phyloP scores from a whole-genome alignment of 2,888 invertebrate species.

The Electrophaes corylata region DNA sequence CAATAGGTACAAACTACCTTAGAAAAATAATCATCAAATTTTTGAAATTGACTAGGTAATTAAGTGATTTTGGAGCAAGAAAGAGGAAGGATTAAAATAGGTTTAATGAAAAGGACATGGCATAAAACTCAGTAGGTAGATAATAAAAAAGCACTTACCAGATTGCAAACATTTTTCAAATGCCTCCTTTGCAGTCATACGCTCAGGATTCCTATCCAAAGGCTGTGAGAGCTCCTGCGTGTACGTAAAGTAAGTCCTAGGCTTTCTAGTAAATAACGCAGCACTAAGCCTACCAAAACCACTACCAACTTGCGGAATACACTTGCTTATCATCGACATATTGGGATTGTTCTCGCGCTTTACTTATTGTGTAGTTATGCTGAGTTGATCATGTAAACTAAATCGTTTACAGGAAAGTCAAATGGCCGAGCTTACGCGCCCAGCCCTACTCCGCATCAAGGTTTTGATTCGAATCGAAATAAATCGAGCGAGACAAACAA shows the following conservation, averaged over 20 bases:
- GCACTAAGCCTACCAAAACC: conserved; percentile 66
- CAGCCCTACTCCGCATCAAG: no score
- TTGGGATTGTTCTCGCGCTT: conserved; percentile 21
- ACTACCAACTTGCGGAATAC: conserved; percentile 62
- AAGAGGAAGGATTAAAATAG: no score
- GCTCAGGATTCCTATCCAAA: conserved; percentile 88
- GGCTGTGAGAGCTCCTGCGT: conserved; percentile 93
- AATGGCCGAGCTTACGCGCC: neutral
- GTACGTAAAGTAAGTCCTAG: conserved; percentile 89
- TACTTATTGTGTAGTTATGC: neutral
- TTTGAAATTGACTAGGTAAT: no score
- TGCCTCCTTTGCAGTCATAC: conserved; percentile 89
- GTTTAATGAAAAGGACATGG: neutral
- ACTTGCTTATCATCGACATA: conserved; percentile 61
- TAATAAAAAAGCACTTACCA: conserved; percentile 82
- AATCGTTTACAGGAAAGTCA: neutral
- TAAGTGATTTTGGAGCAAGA: no score
- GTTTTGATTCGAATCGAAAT: no score
- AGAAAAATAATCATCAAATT: no score
- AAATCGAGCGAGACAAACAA: no score
- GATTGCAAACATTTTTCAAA: conserved; percentile 90
- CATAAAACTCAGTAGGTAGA: neutral
- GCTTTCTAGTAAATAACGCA: conserved; percentile 59
- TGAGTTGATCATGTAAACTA: neutral
- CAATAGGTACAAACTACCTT: no score